These are phyloP conservation scores for Phyllotreta striolata DNA, from an alignment of 2,888 invertebrate genomes.

Conservation along the genomic window DNA sequence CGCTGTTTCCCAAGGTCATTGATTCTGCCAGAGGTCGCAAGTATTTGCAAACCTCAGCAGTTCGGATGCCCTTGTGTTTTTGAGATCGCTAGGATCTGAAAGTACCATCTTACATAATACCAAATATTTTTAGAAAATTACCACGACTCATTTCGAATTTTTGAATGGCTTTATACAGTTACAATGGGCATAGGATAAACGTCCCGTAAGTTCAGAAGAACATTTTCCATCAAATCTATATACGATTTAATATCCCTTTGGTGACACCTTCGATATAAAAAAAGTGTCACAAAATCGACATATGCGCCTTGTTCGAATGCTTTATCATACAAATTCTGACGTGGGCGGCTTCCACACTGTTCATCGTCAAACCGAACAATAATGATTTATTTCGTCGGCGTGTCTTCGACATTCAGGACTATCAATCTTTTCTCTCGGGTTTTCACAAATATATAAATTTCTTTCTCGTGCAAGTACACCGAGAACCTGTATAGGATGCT, in stretches of 20 bases:
- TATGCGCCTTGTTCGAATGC: slow-evolving; percentile 18
- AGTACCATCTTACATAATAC: no score
- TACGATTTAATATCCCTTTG: slow-evolving; percentile 14
- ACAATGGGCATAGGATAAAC: no score
- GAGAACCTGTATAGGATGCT: background rate
- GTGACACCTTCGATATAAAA: slow-evolving; percentile 9
- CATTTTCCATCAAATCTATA: no score
- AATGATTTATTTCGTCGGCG: slow-evolving; percentile 56
- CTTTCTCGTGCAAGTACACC: slow-evolving; percentile 9
- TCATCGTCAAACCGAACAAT: slow-evolving; percentile 33
- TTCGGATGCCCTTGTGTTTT: no score
- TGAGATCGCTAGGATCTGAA: no score
- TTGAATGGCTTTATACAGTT: no score
- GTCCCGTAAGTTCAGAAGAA: no score
- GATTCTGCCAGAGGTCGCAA: no score
- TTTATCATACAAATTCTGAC: slow-evolving; percentile 27
- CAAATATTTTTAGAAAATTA: no score
- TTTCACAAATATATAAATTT: slow-evolving; percentile 50
- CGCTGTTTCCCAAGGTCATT: no score
- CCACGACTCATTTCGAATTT: no score
- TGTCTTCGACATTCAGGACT: slow-evolving; percentile 55
- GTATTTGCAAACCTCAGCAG: no score
- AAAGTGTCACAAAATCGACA: slow-evolving; percentile 24
- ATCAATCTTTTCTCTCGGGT: slow-evolving; percentile 54
- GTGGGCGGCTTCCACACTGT: slow-evolving; percentile 11